Evolutionary conservation across 2,113 vertebrate genomes (phyloP).

Genomic region (Phocoena phocoena): DNA sequence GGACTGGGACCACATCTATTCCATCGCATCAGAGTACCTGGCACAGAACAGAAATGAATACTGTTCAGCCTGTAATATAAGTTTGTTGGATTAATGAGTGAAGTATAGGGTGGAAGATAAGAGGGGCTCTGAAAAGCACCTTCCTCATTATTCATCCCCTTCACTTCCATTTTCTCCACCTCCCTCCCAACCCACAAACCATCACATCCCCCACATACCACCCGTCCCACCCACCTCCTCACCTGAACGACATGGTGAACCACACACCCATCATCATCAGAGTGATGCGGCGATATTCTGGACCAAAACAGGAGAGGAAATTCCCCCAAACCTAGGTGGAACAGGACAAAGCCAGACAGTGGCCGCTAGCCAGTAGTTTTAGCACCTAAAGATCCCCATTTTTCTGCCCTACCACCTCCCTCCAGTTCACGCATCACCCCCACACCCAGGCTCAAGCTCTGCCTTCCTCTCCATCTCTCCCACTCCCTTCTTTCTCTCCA

Average conservation of each 20-base stretch:
- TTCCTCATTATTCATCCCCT: background rate
- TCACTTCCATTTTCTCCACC: background rate
- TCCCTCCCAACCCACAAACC: background rate
- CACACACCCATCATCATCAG: slow-evolving; percentile 99
- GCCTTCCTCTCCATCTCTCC: background rate
- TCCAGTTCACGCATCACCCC: background rate
- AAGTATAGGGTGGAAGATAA: background rate
- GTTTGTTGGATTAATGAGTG: background rate
- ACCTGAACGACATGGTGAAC: slow-evolving; percentile 99
- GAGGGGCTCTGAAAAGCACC: background rate
- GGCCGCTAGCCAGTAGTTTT: background rate
- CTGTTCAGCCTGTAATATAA: background rate
- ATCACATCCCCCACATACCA: background rate
- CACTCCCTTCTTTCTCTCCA: background rate
- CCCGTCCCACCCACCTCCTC: background rate
- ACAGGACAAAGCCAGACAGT: background rate
- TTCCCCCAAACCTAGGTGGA: slow-evolving; percentile 91
- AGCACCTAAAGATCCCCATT: background rate
- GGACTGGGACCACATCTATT: background rate
- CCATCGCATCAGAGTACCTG: background rate
- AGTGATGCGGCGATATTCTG: slow-evolving; percentile 93
- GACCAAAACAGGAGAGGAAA: slow-evolving; percentile 91
- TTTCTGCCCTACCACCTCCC: background rate
- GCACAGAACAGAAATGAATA: background rate
- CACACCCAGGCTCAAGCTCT: background rate